Evolutionary conservation across 2,888 invertebrate species (phyloP).

Genomic region (Micoletzkya japonica): DNA sequence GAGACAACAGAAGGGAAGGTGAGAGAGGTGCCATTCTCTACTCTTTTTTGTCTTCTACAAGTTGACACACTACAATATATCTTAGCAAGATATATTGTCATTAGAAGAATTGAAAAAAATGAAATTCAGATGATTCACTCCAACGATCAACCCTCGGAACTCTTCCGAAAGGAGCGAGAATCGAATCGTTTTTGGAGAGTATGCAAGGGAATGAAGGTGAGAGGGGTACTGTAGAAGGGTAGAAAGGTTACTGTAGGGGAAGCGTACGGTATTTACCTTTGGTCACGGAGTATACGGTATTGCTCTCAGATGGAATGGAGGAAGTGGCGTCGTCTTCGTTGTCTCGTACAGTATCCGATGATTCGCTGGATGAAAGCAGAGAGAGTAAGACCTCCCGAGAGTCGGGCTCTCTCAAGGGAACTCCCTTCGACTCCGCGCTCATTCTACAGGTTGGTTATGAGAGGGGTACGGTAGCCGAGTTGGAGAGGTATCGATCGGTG

Average conservation of each 20-base stretch:
- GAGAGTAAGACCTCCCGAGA: slow-evolving; percentile 29
- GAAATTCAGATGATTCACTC: too few species aligned
- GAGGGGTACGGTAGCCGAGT: background rate
- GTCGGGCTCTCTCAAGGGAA: slow-evolving; percentile 16
- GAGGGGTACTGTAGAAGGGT: background rate
- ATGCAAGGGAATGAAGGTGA: slow-evolving; percentile 65
- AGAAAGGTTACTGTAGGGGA: background rate
- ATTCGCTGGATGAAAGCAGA: slow-evolving; percentile 48
- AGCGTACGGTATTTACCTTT: background rate
- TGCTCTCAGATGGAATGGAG: slow-evolving; percentile 34
- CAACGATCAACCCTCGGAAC: slow-evolving; percentile 73
- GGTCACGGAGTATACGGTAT: background rate
- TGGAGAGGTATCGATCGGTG: background rate
- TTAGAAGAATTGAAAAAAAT: background rate
- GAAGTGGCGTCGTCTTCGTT: slow-evolving; percentile 41
- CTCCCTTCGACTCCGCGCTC: slow-evolving; percentile 17
- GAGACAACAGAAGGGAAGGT: background rate
- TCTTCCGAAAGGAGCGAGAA: slow-evolving; percentile 90
- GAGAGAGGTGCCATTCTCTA: too few species aligned
- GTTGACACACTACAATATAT: background rate
- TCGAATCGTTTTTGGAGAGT: slow-evolving; percentile 93
- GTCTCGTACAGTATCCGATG: slow-evolving; percentile 48
- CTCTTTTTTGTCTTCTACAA: background rate
- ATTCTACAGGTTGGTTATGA: slow-evolving; percentile 15
- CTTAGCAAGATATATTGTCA: background rate